These are phyloP conservation scores for Diceros bicornis DNA, from an alignment of 2,797 vertebrate species.

Conservation along the genomic window DNA sequence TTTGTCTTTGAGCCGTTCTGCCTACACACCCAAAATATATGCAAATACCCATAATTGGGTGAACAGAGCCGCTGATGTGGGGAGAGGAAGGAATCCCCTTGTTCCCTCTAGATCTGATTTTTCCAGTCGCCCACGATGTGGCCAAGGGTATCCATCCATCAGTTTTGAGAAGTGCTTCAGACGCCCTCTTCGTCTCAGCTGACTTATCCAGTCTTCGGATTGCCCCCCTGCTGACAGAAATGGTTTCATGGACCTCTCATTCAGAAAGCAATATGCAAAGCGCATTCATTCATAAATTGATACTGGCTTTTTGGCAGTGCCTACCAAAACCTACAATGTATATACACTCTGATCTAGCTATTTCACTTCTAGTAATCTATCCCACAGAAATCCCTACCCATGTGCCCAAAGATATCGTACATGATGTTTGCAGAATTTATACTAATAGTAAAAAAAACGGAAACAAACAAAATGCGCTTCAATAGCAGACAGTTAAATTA, in stretches of 20 bases:
- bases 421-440: neutral
- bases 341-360: neutral
- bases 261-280: slow-evolving; percentile 63
- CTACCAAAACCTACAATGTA: neutral
- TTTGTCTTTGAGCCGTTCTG: slow-evolving; percentile 21
- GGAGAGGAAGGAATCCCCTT: slow-evolving; percentile 71
- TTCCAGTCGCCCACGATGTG: neutral
- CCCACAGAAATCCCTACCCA: neutral
- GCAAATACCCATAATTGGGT: slow-evolving; percentile 65
- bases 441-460: neutral
- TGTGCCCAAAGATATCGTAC: neutral
- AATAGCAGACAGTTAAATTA: neutral
- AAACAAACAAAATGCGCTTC: neutral
- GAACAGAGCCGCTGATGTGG: slow-evolving; percentile 7
- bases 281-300: neutral
- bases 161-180: slow-evolving; percentile 69
- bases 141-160: neutral
- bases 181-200: slow-evolving; percentile 57
- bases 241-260: neutral
- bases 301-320: neutral
- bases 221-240: slow-evolving; percentile 51
- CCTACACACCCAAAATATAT: slow-evolving; percentile 44
- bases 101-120: neutral
- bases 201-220: slow-evolving; percentile 9
- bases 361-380: neutral